These are phyloP conservation scores for Silurus aristotelis DNA, from an alignment of 2,797 vertebrate species.

Conservation along the genomic window DNA sequence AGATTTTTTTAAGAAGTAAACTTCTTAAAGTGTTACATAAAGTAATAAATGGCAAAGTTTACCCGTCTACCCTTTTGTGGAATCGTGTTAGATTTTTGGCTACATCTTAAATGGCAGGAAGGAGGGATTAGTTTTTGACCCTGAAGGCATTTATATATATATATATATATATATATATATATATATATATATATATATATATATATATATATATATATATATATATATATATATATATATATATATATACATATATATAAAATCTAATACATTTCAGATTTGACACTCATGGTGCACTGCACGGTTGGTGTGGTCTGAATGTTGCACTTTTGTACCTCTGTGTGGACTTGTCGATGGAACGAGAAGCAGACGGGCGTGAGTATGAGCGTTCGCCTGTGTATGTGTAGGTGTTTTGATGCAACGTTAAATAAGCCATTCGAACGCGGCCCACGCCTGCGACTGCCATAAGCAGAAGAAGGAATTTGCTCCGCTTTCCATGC, in stretches of 20 bases:
- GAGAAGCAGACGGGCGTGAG: not conserved
- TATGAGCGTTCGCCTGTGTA: not conserved
- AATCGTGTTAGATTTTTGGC: not conserved
- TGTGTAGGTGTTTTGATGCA: conserved; percentile 1
- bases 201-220: not conserved
- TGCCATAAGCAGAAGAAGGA: conserved; percentile 65
- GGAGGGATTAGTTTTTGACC: not conserved
- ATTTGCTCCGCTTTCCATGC: conserved; percentile 66
- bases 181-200: too few species aligned
- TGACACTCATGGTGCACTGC: not conserved
- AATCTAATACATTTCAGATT: not conserved
- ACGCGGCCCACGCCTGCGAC: conserved; percentile 38
- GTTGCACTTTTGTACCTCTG: not conserved
- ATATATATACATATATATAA: not conserved
- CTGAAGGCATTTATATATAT: not conserved
- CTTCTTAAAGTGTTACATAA: not conserved
- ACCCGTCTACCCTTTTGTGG: not conserved
- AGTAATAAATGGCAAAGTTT: not conserved
- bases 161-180: too few species aligned
- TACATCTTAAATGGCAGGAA: not conserved
- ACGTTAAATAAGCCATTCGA: conserved; percentile 45
- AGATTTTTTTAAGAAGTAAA: not conserved
- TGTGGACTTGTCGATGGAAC: not conserved
- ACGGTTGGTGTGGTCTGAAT: not conserved
- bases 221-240: too few species aligned